Conservation (phyloP, 2,797 vertebrate species). For the Cottoperca gobio region DNA sequence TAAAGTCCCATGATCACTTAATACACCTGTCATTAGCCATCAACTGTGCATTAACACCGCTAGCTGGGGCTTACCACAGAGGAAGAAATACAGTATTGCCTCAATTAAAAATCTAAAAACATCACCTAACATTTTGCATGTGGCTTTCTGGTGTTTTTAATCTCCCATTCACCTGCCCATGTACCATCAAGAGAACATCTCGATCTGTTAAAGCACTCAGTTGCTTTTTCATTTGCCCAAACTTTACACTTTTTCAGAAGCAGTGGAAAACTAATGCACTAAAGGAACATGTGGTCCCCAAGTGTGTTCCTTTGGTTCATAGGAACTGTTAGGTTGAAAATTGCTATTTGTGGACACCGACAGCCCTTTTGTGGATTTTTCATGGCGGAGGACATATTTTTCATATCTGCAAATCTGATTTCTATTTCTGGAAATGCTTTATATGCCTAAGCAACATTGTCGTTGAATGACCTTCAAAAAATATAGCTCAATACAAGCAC, state of each 20-base stretch:
- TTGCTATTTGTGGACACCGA: constrained; percentile 2
- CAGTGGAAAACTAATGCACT: neutral
- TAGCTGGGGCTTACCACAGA: constrained; percentile 39
- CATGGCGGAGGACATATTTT: neutral
- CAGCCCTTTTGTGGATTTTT: neutral
- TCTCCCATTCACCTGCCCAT: constrained; percentile 14
- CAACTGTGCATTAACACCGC: constrained; percentile 76
- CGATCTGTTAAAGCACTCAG: constrained; percentile 10
- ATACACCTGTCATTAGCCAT: constrained; percentile 82
- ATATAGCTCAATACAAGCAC: neutral
- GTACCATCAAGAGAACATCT: constrained; percentile 14
- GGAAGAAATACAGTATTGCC: constrained; percentile 35
- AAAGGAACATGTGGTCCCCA: neutral
- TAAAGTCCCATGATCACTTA: constrained; percentile 85
- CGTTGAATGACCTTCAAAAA: constrained; percentile 17
- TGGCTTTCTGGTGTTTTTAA: constrained; percentile 17
- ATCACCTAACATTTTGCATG: neutral
- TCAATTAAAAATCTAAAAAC: constrained; percentile 49
- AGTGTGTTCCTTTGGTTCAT: neutral
- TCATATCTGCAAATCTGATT: constrained; percentile 29
- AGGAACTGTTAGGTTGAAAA: neutral
- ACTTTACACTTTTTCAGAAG: neutral
- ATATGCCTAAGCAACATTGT: constrained; percentile 5
- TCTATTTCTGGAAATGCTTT: constrained; percentile 30
- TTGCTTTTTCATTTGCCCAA: constrained; percentile 1